Evolutionary conservation across 2,888 invertebrate genomes (phyloP), one percentile per base, ranked within the genome.

Genomic region (Eristalis intricaria): DNA sequence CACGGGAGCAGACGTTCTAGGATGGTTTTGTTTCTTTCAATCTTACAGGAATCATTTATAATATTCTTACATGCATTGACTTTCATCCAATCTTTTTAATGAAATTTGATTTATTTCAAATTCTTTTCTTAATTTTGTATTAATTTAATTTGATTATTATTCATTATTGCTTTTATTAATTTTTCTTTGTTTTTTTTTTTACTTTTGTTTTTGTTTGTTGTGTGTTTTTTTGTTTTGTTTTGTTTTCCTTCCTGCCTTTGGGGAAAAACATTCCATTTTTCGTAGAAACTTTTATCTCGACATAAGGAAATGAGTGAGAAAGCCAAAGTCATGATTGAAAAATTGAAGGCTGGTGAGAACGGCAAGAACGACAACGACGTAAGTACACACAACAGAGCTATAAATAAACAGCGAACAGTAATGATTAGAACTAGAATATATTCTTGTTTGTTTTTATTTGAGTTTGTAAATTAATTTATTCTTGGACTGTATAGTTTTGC

Each of bases 261-360:
- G 84, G 77, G 80, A 84, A 87, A 90, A 89, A 88, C 88, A 84
- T 90, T 89, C 89, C 88, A 85, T 79, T 89, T 85, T 88, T 90
- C 90, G 89, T 91, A 93, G 93, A 92, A 92, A 91, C 92, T 93
- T 90, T 91, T 93, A 90, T 91, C 91, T 88, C 92, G 93, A 89
- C 93, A 93, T 90, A 93, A 93, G 90, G 92, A 93, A 91, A 92
- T 93, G 92, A 93, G 93, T 90, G 93, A 93, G 91, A 93, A 93
- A 90, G 93, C 93, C 85, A 93, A 93, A 89, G 90, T 91, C 88
- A 92, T 93, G 92, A 93, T 92, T 90, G 93, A 93, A 90, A 93
- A 92, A 90, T 91, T 92, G 71, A 92, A 91, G 91, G 90, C 91
- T 87, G 90, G 90, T 73, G 91, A 92, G 78, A 90, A 90, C 89